Evolutionary conservation across 2,113 vertebrate genomes (phyloP), one percentile per base, ranked within the genome.

Genomic region (Chrysochloris asiatica): DNA sequence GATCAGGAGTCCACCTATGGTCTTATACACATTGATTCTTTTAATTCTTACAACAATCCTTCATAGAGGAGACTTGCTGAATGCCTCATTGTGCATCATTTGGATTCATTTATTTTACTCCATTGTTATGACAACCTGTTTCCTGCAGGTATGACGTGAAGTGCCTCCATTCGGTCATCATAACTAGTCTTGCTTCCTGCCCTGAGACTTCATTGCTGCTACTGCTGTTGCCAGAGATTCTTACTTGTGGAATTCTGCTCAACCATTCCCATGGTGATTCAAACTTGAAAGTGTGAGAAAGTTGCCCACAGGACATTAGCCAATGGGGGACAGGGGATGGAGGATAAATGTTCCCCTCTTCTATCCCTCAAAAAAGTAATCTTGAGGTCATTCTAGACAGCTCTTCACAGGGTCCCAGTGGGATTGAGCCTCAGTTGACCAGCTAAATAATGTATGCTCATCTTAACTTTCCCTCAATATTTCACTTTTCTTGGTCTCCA

Each of bases 61-160:
- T 85, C 47, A 67, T 28, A 3, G 41, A 22, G 5, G 56, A 8
- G 47, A 52, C n/a, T 19, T 26, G 2, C 41, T 43, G 43, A 61
- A 12, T 30, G 36, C 33, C n/a, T 69, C 56, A 54, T 19, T 21
- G 82, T 26, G 1, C 24, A 38, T 76, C 50, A 52, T 77, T 19
- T 79, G 19, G 47, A 67, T 17, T 78, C 26, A 28, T 77, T n/a
- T 80, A 17, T 88, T 77, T 48, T 30, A 75, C 3, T 45, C 38
- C 38, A 12, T 86, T 95, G 91, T 65, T 50, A 47, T 41, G 83
- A 45, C 43, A 71, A 86, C 19, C 45, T 75, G 71, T 30, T 65
- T 87, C 52, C 52, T 91, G 22, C 52, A 80, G 56, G 50, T 36
- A 14, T 36, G 47, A 59, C 16, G 41, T 0, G 69, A 26, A 52